phyloP scores from a whole-genome alignment of 2,797 vertebrate species.

The Lateolabrax maculatus region DNA sequence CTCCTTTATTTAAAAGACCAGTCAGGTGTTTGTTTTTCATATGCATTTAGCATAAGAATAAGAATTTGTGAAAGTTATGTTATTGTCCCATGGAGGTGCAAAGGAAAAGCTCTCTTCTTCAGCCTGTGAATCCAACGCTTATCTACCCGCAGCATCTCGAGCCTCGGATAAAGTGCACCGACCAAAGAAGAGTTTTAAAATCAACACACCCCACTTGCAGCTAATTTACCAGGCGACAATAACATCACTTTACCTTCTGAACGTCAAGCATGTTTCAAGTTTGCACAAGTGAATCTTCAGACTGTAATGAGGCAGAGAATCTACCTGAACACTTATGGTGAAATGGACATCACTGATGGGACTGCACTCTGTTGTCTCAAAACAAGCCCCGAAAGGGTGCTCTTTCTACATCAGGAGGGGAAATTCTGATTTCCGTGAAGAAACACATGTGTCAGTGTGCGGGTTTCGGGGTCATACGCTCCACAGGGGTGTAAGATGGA shows the following conservation, averaged over 20 bases:
- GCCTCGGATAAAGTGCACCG: background rate
- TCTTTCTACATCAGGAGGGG: background rate
- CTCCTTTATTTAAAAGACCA: background rate
- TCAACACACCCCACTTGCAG: background rate
- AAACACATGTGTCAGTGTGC: background rate
- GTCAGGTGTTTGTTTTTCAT: background rate
- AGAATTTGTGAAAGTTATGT: background rate
- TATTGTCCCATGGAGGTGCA: background rate
- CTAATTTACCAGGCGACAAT: background rate
- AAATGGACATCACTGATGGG: background rate
- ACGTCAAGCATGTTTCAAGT: background rate
- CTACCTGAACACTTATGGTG: too few relatives aligned
- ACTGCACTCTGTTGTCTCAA: too few relatives aligned
- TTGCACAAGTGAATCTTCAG: background rate
- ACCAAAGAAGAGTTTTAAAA: background rate
- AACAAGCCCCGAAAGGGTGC: too few relatives aligned
- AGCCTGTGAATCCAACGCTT: background rate
- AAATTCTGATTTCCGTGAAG: background rate
- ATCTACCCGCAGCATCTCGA: background rate
- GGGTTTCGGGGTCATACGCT: slow-evolving; percentile 1
- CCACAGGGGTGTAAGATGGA: background rate
- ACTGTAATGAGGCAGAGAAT: too few relatives aligned
- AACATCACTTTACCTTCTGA: background rate
- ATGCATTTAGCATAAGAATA: too few relatives aligned
- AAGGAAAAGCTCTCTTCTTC: background rate